Conservation (phyloP, 2,888 invertebrate species). For the Acanthosoma haemorrhoidale region DNA sequence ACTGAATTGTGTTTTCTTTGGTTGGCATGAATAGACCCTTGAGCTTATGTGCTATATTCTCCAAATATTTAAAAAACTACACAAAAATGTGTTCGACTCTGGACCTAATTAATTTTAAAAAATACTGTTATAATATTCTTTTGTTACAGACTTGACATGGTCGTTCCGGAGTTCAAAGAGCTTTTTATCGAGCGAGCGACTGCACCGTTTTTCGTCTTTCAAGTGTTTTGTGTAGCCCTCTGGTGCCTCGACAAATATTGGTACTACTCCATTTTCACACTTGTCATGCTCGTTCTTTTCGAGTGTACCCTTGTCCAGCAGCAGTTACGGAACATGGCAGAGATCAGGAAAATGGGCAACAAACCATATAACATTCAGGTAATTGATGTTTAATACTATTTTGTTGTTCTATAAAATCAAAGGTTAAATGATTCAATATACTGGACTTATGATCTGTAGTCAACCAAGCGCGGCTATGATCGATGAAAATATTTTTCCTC, state of each 20-base stretch:
- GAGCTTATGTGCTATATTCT: too few relatives aligned
- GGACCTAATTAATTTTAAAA: background rate
- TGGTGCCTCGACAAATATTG: conserved; percentile 99
- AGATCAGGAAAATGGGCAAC: conserved; percentile 98
- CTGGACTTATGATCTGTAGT: too few relatives aligned
- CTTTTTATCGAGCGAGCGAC: conserved; percentile 96
- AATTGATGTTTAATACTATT: too few relatives aligned
- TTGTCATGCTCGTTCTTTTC: conserved; percentile 91
- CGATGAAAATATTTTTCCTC: too few relatives aligned
- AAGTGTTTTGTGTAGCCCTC: conserved; percentile 96
- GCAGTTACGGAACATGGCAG: conserved; percentile 95
- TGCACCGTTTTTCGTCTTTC: conserved; percentile 99
- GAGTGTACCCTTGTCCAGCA: conserved; percentile 98
- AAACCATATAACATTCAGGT: conserved; percentile 84
- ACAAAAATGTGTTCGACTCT: background rate
- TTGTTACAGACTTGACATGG: conserved; percentile 60
- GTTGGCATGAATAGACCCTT: too few relatives aligned
- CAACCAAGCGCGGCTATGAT: too few relatives aligned
- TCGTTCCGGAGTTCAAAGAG: conserved; percentile 94
- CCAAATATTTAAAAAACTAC: background rate
- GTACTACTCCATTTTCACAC: conserved; percentile 95
- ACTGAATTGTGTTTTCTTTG: too few relatives aligned
- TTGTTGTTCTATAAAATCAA: too few relatives aligned
- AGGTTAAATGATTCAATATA: too few relatives aligned
- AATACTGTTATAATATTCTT: background rate